Evolutionary conservation across 1,140 invertebrate genomes (phyloP).

Genomic region (Macrobrachium rosenbergii): DNA sequence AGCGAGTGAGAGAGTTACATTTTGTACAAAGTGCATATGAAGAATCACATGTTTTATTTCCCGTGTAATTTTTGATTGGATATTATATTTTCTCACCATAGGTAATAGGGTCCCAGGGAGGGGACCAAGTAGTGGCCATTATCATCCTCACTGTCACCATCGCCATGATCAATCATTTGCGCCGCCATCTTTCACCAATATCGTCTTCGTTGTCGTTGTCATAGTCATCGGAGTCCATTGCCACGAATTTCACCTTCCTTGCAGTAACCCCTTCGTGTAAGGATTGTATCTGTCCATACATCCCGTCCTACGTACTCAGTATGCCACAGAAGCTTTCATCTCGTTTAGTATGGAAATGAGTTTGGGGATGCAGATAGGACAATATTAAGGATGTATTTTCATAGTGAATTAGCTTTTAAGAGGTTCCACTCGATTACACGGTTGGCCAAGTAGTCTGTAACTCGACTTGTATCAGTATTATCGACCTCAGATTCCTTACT

Average conservation of each 20-base stretch:
- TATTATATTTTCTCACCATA: conserved; percentile 21
- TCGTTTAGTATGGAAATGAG: not conserved
- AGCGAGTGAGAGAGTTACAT: conserved; percentile 36
- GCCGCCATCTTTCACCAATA: not conserved
- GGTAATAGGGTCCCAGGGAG: not conserved
- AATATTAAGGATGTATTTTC: conserved; percentile 8
- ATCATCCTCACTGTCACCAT: no score
- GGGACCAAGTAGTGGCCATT: not conserved
- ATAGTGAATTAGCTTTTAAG: no score
- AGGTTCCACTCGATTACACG: no score
- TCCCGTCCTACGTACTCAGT: conserved; percentile 50
- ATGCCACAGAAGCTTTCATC: not conserved
- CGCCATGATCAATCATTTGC: no score
- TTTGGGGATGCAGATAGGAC: not conserved
- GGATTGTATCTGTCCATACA: conserved; percentile 49
- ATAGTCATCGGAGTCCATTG: not conserved
- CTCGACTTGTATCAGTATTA: not conserved
- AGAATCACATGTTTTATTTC: conserved; percentile 52
- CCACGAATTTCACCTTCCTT: not conserved
- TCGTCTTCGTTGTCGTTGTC: not conserved
- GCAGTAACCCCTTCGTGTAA: not conserved
- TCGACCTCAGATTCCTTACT: conserved; percentile 25
- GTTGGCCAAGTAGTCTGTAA: no score
- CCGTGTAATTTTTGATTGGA: conserved; percentile 25
- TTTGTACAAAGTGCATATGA: conserved; percentile 57